Evolutionary conservation across 2,888 invertebrate genomes (phyloP).

Genomic region (Ceraclea dissimilis): DNA sequence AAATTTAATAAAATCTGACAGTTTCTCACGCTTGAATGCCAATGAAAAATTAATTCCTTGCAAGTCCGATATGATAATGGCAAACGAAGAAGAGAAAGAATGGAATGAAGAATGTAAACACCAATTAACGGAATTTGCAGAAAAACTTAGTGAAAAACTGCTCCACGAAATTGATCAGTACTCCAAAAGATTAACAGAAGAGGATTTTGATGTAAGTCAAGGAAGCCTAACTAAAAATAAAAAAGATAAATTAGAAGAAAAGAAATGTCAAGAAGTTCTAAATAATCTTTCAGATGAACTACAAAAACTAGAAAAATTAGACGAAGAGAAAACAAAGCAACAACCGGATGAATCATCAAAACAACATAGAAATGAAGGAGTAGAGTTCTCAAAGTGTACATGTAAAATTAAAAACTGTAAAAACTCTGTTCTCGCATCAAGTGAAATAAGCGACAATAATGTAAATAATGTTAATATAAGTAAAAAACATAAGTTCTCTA

Average conservation of each 20-base stretch:
- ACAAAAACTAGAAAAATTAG: constrained; percentile 45
- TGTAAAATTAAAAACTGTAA: constrained; percentile 28
- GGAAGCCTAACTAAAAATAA: constrained; percentile 46
- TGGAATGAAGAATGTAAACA: constrained; percentile 61
- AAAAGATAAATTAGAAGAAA: constrained; percentile 44
- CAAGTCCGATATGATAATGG: constrained; percentile 44
- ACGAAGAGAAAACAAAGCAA: not conserved
- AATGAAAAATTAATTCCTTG: constrained; percentile 47
- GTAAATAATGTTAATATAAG: constrained; percentile 20
- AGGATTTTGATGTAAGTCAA: constrained; percentile 47
- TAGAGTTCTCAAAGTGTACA: constrained; percentile 34
- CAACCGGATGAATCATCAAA: not conserved
- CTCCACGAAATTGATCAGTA: constrained; percentile 67
- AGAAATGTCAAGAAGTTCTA: constrained; percentile 44
- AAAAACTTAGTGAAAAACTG: constrained; percentile 73
- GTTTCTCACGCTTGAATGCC: constrained; percentile 44
- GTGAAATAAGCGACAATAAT: constrained; percentile 24
- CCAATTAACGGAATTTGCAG: constrained; percentile 72
- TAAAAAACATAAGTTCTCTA: constrained; percentile 20
- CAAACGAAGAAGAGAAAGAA: constrained; percentile 37
- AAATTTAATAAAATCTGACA: constrained; percentile 47
- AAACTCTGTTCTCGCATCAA: constrained; percentile 12
- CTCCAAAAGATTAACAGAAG: constrained; percentile 46
- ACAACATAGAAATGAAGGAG: not conserved
- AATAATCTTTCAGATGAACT: constrained; percentile 45